Conservation (phyloP, 37 sponge, comb jelly and placozoan genomes). For the Ianthella basta region DNA sequence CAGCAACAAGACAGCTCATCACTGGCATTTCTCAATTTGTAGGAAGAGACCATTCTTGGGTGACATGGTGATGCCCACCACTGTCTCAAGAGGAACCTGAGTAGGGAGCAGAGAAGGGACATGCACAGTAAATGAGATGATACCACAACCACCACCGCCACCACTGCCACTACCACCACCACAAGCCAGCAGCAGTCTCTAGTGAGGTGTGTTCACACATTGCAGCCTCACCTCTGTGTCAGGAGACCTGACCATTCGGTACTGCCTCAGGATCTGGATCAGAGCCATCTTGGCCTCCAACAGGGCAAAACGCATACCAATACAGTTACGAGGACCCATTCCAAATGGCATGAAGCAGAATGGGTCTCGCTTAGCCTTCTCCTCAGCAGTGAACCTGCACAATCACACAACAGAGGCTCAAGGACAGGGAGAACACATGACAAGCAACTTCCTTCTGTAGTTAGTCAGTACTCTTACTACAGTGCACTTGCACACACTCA, state of each 20-base stretch:
- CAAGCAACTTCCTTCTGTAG: no score
- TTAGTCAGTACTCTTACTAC: no score
- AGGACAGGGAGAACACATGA: no score
- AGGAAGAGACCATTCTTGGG: conserved; percentile 66
- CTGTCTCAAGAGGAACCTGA: conserved; percentile 52
- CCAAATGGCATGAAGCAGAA: conserved; percentile 74
- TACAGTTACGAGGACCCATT: conserved; percentile 75
- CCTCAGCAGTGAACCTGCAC: conserved; percentile 65
- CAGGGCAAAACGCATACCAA: conserved; percentile 82
- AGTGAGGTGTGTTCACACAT: background rate
- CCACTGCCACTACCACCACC: background rate
- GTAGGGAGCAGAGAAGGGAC: background rate
- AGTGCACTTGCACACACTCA: no score
- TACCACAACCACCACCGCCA: no score
- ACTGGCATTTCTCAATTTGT: no score
- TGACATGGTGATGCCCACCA: conserved; percentile 57
- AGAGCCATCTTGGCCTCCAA: conserved; percentile 77
- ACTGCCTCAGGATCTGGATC: conserved; percentile 52
- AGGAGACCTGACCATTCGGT: conserved; percentile 48
- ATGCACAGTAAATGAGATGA: background rate
- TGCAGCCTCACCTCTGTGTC: conserved; percentile 30
- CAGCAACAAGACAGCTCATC: no score
- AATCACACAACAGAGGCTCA: background rate
- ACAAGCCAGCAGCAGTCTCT: background rate
- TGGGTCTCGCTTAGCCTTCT: conserved; percentile 55